A percentile compares a stretch with the other conserved stretches of the same genome.
Conservation (phyloP, 2,797 vertebrate genomes). For the Pseudochirops corinnae region DNA sequence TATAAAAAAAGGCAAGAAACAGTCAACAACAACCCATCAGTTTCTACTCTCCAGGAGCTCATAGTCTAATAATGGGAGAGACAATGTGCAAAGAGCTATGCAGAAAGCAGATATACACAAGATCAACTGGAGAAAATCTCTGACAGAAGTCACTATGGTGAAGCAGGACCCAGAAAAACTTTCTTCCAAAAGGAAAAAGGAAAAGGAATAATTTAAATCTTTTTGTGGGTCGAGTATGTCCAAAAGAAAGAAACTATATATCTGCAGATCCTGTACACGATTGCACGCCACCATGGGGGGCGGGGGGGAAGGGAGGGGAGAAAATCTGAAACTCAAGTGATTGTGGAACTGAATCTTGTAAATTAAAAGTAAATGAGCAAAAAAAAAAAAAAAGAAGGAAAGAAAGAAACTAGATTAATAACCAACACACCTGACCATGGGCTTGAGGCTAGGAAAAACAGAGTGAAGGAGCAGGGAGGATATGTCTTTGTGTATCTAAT, state of each 20-base stretch:
- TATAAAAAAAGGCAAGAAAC: not conserved
- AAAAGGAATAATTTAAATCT: not conserved
- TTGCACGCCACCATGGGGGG: no score
- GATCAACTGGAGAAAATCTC: not conserved
- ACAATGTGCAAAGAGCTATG: not conserved
- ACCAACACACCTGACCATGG: not conserved
- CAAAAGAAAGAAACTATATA: not conserved
- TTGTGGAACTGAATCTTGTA: no score
- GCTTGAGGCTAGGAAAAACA: not conserved
- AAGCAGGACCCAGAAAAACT: not conserved
- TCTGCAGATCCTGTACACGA: no score
- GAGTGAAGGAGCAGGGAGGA: not conserved
- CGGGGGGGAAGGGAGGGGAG: no score
- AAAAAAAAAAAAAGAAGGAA: no score
- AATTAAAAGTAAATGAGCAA: no score
- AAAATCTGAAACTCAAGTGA: no score
- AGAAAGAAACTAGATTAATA: not conserved
- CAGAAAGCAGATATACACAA: not conserved
- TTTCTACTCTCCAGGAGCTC: not conserved
- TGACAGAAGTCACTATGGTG: not conserved
- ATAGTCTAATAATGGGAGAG: not conserved
- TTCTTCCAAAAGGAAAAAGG: not conserved
- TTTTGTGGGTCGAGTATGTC: not conserved
- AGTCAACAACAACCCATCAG: not conserved
- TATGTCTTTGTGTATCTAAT: not conserved